phyloP scores from a whole-genome alignment of 2,113 vertebrate genomes.

The Vicugna pacos region DNA sequence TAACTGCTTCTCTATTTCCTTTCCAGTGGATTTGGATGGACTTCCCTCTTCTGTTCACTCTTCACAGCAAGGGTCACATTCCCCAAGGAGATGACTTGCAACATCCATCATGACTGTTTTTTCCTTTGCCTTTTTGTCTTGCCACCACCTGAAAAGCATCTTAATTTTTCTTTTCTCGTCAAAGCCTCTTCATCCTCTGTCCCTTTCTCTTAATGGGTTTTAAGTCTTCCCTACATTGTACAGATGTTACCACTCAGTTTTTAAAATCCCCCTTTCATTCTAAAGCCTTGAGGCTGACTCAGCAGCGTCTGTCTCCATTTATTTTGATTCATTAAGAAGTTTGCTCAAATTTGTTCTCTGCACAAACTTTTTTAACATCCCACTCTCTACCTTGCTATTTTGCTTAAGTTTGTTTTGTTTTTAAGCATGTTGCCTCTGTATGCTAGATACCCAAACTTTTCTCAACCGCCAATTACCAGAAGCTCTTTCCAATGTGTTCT shows the following conservation, averaged over 20 bases:
- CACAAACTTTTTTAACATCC: not conserved
- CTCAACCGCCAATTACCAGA: not conserved
- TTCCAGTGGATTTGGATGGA: not conserved
- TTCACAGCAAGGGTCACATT: not conserved
- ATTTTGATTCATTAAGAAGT: not conserved
- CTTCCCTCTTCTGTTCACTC: not conserved
- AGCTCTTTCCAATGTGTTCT: not conserved
- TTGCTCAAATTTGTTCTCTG: not conserved
- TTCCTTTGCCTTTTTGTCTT: not conserved
- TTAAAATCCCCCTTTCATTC: not conserved
- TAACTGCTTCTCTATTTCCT: not conserved
- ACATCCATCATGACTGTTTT: not conserved
- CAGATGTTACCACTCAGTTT: constrained; percentile 28
- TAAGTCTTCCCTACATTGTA: not conserved
- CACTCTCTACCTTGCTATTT: not conserved
- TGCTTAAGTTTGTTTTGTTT: not conserved
- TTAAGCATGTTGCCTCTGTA: not conserved
- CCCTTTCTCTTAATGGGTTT: not conserved
- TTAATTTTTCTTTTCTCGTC: not conserved
- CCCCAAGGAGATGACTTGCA: not conserved
- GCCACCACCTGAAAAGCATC: constrained; percentile 19
- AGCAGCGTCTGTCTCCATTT: not conserved
- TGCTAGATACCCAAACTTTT: not conserved
- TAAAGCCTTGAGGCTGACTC: not conserved
- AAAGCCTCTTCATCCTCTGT: not conserved